Evolutionary conservation across 2,113 vertebrate genomes (phyloP).

Genomic region (Cochlearius cochlearius): DNA sequence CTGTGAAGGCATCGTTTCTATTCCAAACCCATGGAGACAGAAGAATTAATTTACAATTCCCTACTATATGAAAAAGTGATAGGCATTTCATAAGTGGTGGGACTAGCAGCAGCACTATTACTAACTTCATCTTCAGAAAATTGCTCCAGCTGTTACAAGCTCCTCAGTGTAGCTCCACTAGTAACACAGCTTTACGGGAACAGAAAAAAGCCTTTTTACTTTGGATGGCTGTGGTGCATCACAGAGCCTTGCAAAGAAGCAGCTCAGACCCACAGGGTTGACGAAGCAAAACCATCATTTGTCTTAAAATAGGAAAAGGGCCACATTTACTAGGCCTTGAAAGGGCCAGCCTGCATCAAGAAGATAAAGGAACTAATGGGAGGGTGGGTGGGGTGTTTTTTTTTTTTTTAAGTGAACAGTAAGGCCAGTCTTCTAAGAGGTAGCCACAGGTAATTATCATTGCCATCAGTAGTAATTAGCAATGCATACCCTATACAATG

Average conservation of each 20-base stretch:
- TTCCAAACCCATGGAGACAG: conserved; percentile 23
- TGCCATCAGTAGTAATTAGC: background rate
- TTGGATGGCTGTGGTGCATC: background rate
- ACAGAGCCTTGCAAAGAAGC: background rate
- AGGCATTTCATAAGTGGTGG: background rate
- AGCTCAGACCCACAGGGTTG: background rate
- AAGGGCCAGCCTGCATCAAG: background rate
- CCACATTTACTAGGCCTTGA: background rate
- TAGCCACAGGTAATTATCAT: background rate
- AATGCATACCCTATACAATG: background rate
- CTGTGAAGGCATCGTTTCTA: conserved; percentile 37
- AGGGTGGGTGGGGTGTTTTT: too few relatives aligned
- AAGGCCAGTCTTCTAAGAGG: background rate
- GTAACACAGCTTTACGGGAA: background rate
- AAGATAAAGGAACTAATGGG: background rate
- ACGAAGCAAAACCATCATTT: background rate
- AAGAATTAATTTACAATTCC: conserved; percentile 43
- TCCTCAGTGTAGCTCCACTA: background rate
- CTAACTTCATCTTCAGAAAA: conserved; percentile 27
- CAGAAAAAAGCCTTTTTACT: background rate
- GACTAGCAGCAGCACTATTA: background rate
- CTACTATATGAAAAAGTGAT: background rate
- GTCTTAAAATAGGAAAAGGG: background rate
- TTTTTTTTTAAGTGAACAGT: background rate
- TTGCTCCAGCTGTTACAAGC: background rate